These are phyloP conservation scores for Geopemphigus sp. DNA, from an alignment of 1,140 invertebrate species.

Conservation along the genomic window DNA sequence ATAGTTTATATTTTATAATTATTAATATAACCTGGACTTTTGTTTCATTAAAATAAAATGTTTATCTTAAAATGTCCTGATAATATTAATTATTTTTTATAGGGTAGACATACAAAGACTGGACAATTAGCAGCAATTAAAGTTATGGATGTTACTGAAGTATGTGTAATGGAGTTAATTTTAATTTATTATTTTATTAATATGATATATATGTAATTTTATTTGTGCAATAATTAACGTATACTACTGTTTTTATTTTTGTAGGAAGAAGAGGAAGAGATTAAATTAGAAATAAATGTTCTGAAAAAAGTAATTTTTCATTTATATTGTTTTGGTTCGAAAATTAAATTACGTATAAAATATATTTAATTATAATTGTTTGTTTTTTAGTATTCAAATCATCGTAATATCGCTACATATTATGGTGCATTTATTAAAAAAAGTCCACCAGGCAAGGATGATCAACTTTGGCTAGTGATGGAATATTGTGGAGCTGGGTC, in stretches of 20 bases:
- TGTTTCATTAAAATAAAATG: not conserved
- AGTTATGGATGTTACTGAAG: constrained; percentile 99
- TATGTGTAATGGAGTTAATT: constrained; percentile 53
- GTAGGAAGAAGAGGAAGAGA: constrained; percentile 98
- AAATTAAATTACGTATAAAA: not conserved
- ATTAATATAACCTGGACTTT: not conserved
- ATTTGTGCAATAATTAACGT: not conserved
- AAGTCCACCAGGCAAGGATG: constrained; percentile 96
- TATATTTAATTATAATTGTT: constrained; percentile 10
- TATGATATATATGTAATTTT: not conserved
- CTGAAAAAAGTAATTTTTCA: constrained; percentile 71
- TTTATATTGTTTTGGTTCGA: constrained; percentile 22
- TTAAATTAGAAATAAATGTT: constrained; percentile 99
- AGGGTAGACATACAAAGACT: constrained; percentile 99
- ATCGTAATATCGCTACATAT: constrained; percentile 99
- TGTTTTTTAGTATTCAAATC: constrained; percentile 85
- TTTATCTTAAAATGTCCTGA: constrained; percentile 15
- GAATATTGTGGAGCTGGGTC: constrained; percentile 99
- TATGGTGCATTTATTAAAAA: constrained; percentile 99
- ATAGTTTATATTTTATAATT: not conserved
- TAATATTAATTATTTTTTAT: constrained; percentile 54
- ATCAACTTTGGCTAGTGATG: constrained; percentile 99
- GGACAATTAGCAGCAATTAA: constrained; percentile 99
- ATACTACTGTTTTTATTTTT: constrained; percentile 54
- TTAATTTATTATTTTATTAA: too few relatives aligned